Conservation (phyloP, 2,113 vertebrate species). For the Hemiprocne comata region DNA sequence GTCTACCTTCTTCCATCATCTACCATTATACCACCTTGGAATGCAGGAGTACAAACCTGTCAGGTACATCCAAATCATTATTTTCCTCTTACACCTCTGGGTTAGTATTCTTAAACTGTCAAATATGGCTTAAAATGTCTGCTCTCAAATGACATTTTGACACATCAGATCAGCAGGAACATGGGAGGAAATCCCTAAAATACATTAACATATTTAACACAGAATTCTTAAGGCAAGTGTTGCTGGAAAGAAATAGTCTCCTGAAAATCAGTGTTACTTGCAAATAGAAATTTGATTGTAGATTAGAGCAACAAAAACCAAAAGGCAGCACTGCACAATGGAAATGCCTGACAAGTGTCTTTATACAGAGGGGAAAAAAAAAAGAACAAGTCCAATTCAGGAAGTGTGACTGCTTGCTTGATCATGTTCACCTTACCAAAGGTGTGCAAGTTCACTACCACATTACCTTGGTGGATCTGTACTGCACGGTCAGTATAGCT, state of each 20-base stretch:
- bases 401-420: not conserved
- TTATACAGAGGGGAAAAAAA: conserved; percentile 12
- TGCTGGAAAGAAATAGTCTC: not conserved
- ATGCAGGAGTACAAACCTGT: not conserved
- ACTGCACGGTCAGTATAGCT: conserved; percentile 77
- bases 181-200: not conserved
- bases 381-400: conserved; percentile 12
- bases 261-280: conserved; percentile 14
- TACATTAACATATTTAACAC: not conserved
- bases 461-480: not conserved
- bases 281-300: not conserved
- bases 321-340: conserved; percentile 33
- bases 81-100: not conserved
- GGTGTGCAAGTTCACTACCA: not conserved
- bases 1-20: not conserved
- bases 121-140: conserved; percentile 39
- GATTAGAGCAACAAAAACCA: conserved; percentile 3
- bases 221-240: conserved; percentile 61
- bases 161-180: not conserved
- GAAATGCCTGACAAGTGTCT: conserved; percentile 38
- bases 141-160: not conserved
- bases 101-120: not conserved
- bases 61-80: not conserved
- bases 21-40: not conserved
- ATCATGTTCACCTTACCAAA: conserved; percentile 53